Evolutionary conservation across 1,140 invertebrate genomes (phyloP).

Genomic region (Daktulosphaira vitifoliae): DNA sequence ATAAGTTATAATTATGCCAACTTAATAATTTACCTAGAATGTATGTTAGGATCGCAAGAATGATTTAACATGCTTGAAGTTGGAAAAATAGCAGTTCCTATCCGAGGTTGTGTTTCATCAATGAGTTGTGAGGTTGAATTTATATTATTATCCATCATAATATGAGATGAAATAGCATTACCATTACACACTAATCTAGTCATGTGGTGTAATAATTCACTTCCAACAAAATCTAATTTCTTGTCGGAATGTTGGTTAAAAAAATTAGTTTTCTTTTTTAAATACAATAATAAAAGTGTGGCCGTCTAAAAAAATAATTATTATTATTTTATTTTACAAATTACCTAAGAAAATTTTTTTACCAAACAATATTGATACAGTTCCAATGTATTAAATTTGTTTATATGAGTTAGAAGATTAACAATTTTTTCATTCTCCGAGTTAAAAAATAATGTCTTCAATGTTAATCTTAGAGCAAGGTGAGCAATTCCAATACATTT

Average conservation of each 20-base stretch:
- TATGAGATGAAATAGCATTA: slow-evolving; percentile 54
- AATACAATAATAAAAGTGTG: slow-evolving; percentile 48
- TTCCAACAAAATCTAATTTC: slow-evolving; percentile 47
- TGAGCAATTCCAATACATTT: slow-evolving; percentile 65
- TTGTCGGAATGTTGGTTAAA: slow-evolving; percentile 40
- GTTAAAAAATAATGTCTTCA: slow-evolving; percentile 43
- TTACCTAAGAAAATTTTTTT: slow-evolving; percentile 40
- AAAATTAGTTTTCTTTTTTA: slow-evolving; percentile 49
- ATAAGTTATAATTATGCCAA: no score
- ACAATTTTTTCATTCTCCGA: slow-evolving; percentile 42
- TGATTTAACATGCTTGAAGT: slow-evolving; percentile 86
- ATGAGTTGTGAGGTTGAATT: slow-evolving; percentile 23
- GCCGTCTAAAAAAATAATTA: slow-evolving; percentile 48
- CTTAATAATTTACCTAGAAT: slow-evolving; percentile 52
- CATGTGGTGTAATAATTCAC: slow-evolving; percentile 58
- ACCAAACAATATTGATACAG: slow-evolving; percentile 58
- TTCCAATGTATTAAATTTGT: slow-evolving; percentile 52
- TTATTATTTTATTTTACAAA: no score
- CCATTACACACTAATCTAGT: slow-evolving; percentile 72
- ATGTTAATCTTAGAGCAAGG: slow-evolving; percentile 57
- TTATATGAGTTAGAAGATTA: slow-evolving; percentile 53
- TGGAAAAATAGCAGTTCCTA: slow-evolving; percentile 77
- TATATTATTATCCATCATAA: slow-evolving; percentile 37
- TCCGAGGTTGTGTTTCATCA: slow-evolving; percentile 49
- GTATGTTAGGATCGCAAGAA: slow-evolving; percentile 75